Conservation (phyloP, 2,113 vertebrate species). For the Dipodomys stephensi region DNA sequence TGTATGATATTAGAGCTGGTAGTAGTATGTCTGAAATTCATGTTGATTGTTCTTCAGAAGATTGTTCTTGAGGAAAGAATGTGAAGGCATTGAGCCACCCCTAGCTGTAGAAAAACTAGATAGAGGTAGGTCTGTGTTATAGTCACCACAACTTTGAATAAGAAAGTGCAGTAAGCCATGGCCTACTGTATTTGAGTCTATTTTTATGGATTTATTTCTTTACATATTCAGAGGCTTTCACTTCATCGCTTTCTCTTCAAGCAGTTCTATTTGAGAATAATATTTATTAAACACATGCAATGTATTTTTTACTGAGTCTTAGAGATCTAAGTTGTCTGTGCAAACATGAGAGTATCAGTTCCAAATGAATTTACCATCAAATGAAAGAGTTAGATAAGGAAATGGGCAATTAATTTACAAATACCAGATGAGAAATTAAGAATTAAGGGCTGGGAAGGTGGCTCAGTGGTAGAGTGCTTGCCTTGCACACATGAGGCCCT, state of each 20-base stretch:
- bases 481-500: too few relatives aligned
- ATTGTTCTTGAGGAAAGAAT: background rate
- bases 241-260: background rate
- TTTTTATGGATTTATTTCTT: conserved; percentile 43
- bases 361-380: conserved; percentile 37
- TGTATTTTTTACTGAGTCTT: conserved; percentile 22
- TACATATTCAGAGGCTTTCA: background rate
- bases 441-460: background rate
- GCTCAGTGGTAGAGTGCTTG: too few relatives aligned
- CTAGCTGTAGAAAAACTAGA: background rate
- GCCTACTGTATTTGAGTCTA: background rate
- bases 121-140: background rate
- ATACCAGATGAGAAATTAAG: conserved; percentile 55
- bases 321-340: background rate
- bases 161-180: background rate
- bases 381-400: background rate
- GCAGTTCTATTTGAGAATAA: conserved; percentile 47
- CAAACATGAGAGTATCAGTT: background rate
- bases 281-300: conserved; percentile 19
- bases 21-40: conserved; percentile 24
- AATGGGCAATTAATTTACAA: conserved; percentile 9
- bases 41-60: background rate
- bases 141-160: background rate
- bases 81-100: background rate
- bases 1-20: conserved; percentile 20